phyloP scores from a whole-genome alignment of 2,888 invertebrate species.

The Gryllus longicercus region DNA sequence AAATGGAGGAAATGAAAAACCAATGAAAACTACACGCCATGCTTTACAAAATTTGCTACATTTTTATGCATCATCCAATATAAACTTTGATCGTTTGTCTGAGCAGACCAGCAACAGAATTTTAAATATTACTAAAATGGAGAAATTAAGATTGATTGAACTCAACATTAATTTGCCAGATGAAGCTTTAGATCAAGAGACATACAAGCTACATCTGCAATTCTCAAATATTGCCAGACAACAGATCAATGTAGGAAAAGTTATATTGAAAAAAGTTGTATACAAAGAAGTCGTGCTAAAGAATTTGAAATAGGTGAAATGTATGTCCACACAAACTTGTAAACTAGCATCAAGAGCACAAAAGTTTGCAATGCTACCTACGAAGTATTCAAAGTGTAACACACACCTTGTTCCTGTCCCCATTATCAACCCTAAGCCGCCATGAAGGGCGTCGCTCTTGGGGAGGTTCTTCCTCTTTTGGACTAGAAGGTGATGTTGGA shows the following conservation, averaged over 20 bases:
- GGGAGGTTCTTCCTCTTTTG: conserved; percentile 32
- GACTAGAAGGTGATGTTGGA: conserved; percentile 48
- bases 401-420: conserved; percentile 71
- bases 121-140: too few relatives aligned
- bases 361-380: neutral
- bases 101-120: neutral
- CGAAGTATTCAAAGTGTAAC: neutral
- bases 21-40: too few relatives aligned
- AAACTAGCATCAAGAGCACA: neutral
- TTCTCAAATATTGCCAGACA: neutral
- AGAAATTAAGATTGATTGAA: too few relatives aligned
- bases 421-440: conserved; percentile 85
- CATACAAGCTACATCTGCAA: too few relatives aligned
- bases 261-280: neutral
- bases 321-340: neutral
- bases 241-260: neutral
- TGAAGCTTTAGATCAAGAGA: too few relatives aligned
- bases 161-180: too few relatives aligned
- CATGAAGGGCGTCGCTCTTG: conserved; percentile 85
- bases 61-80: conserved; percentile 3
- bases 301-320: neutral
- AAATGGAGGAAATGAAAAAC: too few relatives aligned
- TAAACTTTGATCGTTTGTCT: neutral
- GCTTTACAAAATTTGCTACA: neutral
- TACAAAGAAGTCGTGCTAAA: neutral